Conservation (phyloP, 1,140 invertebrate species). For the Berghia stephanieae region DNA sequence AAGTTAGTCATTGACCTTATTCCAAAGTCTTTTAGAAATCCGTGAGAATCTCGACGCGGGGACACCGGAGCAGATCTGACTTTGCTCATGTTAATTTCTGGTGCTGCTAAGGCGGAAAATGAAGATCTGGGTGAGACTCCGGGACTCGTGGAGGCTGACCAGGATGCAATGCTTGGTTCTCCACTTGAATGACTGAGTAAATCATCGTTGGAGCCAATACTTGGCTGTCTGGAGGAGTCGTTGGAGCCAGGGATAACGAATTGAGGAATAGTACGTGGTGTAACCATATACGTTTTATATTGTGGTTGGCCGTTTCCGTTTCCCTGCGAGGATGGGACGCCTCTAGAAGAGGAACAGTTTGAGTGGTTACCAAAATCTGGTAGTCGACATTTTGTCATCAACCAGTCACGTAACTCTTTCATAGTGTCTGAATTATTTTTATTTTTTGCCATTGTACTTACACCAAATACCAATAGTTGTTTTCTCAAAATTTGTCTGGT, state of each 20-base stretch:
- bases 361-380: conserved; percentile 31
- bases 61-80: conserved; percentile 52
- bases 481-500: too few relatives aligned
- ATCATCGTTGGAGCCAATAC: conserved; percentile 49
- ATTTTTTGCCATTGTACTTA: conserved; percentile 8
- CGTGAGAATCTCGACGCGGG: conserved; percentile 47
- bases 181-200: conserved; percentile 38
- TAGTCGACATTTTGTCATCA: conserved; percentile 53
- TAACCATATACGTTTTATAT: conserved; percentile 42
- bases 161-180: conserved; percentile 39
- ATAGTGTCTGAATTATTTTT: conserved; percentile 49
- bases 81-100: conserved; percentile 35
- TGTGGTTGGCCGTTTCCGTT: conserved; percentile 14
- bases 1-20: conserved; percentile 32
- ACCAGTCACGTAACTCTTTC: conserved; percentile 56
- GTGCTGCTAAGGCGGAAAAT: conserved; percentile 41
- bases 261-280: conserved; percentile 56
- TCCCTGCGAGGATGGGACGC: not conserved
- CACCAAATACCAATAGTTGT: not conserved
- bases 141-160: conserved; percentile 46
- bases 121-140: conserved; percentile 44
- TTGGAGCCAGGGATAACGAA: conserved; percentile 60
- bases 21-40: conserved; percentile 37
- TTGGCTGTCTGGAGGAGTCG: conserved; percentile 52
- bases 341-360: not conserved